A percentile compares a stretch with the other conserved stretches of the same genome.
Evolutionary conservation across 2,797 vertebrate species (phyloP).

Genomic region (Anguilla obscura): DNA sequence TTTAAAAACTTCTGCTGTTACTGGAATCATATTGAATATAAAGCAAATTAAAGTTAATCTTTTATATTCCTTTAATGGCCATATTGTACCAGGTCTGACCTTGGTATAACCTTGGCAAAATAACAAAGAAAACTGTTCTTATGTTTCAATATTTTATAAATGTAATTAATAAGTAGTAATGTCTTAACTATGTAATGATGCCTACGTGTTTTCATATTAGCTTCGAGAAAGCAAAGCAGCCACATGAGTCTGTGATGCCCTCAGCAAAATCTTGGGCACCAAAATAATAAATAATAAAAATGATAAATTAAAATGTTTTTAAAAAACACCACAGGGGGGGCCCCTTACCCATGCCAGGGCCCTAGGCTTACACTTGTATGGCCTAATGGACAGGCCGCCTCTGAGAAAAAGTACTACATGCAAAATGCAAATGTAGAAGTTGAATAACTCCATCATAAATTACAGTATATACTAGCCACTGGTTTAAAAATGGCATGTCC

Average conservation of each 20-base stretch:
- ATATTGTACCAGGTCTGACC: not conserved
- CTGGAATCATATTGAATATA: slow-evolving; percentile 18
- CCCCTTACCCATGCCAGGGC: no score
- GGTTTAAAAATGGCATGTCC: not conserved
- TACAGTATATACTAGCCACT: not conserved
- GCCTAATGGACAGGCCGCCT: no score
- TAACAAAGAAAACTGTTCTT: slow-evolving; percentile 2
- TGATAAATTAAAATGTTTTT: no score
- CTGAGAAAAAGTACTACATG: no score
- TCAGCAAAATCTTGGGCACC: no score
- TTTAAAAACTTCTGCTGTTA: not conserved
- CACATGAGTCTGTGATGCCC: no score
- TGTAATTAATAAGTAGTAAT: not conserved
- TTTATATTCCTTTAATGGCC: not conserved
- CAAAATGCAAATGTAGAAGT: no score
- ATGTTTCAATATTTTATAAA: slow-evolving; percentile 8
- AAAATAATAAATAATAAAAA: no score
- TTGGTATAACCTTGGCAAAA: not conserved
- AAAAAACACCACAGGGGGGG: no score
- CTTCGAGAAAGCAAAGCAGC: no score
- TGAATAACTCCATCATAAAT: not conserved
- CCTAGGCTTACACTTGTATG: no score
- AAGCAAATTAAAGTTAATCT: not conserved
- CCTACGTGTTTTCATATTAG: not conserved
- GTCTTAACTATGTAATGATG: not conserved